Conservation (phyloP, 2,113 vertebrate genomes). For the Cephalopholis sonnerati region DNA sequence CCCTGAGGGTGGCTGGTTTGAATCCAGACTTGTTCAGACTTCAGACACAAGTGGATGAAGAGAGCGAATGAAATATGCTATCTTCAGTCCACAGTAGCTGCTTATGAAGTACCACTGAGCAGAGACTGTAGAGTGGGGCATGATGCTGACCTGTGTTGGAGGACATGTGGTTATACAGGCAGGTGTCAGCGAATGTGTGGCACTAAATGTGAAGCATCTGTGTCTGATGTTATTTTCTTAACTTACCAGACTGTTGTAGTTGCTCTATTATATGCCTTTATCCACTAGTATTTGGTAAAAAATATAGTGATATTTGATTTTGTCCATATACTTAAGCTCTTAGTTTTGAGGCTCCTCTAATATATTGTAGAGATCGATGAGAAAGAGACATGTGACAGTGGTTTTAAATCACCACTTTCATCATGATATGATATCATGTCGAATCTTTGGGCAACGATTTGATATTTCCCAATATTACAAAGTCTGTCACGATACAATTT, state of each 20-base stretch:
- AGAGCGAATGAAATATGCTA: neutral
- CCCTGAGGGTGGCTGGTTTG: slow-evolving; percentile 16
- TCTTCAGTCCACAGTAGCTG: neutral
- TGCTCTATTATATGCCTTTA: too few relatives aligned
- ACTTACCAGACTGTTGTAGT: too few relatives aligned
- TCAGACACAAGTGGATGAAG: neutral
- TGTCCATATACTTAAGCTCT: too few relatives aligned
- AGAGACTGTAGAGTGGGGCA: neutral
- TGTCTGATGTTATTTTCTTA: too few relatives aligned
- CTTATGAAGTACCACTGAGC: neutral
- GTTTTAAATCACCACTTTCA: too few relatives aligned
- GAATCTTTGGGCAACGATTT: too few relatives aligned
- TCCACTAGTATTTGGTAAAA: too few relatives aligned
- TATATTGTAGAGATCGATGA: neutral
- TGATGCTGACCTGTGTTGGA: neutral
- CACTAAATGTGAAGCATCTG: neutral
- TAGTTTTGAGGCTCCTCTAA: neutral
- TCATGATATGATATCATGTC: too few relatives aligned
- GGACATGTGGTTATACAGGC: neutral
- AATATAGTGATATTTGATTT: too few relatives aligned
- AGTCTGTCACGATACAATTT: too few relatives aligned
- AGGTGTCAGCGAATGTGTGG: neutral
- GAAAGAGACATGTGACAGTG: neutral
- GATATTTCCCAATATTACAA: too few relatives aligned
- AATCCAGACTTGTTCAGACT: slow-evolving; percentile 30